Conservation (phyloP, 2,797 vertebrate species). For the Pseudochirops cupreus region DNA sequence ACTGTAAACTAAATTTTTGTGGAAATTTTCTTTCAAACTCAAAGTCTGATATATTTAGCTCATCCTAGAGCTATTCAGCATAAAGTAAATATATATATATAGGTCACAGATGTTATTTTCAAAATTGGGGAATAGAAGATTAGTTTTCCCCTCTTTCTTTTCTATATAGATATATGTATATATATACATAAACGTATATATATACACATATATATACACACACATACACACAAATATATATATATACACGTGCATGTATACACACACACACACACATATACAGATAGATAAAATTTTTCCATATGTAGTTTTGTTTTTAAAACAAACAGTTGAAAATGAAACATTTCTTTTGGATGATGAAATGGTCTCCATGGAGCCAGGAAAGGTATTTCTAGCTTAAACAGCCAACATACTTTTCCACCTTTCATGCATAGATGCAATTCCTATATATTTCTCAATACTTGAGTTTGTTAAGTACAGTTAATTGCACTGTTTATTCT, state of each 20-base stretch:
- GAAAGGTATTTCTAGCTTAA: slow-evolving; percentile 79
- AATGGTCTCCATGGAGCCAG: slow-evolving; percentile 74
- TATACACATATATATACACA: background rate
- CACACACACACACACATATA: background rate
- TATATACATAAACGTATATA: slow-evolving; percentile 24
- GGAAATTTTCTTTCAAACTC: slow-evolving; percentile 77
- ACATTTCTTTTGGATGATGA: slow-evolving; percentile 79
- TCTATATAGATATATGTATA: slow-evolving; percentile 47
- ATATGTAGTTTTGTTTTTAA: slow-evolving; percentile 62
- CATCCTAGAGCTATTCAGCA: slow-evolving; percentile 79
- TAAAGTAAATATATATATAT: slow-evolving; percentile 77
- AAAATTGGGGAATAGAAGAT: slow-evolving; percentile 67
- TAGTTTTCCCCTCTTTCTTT: slow-evolving; percentile 23
- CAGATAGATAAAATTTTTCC: slow-evolving; percentile 17
- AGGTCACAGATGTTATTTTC: slow-evolving; percentile 74
- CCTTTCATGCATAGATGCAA: slow-evolving; percentile 83
- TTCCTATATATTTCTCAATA: slow-evolving; percentile 77
- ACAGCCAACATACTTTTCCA: slow-evolving; percentile 71
- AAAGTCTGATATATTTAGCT: slow-evolving; percentile 58
- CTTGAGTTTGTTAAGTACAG: slow-evolving; percentile 78
- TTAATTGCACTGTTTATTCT: slow-evolving; percentile 82
- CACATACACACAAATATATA: background rate
- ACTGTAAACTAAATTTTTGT: slow-evolving; percentile 69
- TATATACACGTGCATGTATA: background rate
- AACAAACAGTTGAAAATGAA: slow-evolving; percentile 70